These are phyloP conservation scores for Diachasma alloeum DNA, from an alignment of 1,140 invertebrate genomes.

Conservation along the genomic window DNA sequence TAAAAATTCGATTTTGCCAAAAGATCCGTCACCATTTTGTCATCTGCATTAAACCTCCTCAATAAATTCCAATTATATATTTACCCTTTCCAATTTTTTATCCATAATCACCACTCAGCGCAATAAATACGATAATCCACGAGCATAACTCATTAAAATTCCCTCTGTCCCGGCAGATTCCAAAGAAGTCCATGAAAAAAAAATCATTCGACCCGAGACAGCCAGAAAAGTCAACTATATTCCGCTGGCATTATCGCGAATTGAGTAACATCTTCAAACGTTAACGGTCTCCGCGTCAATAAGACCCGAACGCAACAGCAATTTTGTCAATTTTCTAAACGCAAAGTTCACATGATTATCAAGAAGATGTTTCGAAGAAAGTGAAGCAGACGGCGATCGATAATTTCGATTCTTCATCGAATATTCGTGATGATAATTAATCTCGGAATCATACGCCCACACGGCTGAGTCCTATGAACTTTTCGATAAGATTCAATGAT, in stretches of 20 bases:
- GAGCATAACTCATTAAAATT: not conserved
- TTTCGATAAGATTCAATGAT: not conserved
- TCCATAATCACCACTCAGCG: not conserved
- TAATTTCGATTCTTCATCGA: not conserved
- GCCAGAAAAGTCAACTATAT: not conserved
- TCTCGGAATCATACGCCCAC: not conserved
- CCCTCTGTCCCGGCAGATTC: not conserved
- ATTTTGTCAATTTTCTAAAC: slow-evolving; percentile 15
- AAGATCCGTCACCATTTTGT: no score
- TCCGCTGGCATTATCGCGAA: not conserved
- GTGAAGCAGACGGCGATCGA: not conserved
- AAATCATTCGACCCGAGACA: not conserved
- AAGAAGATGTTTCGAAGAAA: not conserved
- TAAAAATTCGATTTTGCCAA: no score
- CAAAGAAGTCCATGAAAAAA: not conserved
- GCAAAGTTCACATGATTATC: slow-evolving; percentile 14
- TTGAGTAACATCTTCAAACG: not conserved
- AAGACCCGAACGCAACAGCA: not conserved
- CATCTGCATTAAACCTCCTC: no score
- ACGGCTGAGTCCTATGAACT: not conserved
- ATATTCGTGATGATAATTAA: not conserved
- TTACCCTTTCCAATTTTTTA: not conserved
- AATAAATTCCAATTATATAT: no score
- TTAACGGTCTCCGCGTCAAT: not conserved
- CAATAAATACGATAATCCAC: not conserved